phyloP scores from a whole-genome alignment of 2,888 invertebrate genomes.

The Pollenia labialis region DNA sequence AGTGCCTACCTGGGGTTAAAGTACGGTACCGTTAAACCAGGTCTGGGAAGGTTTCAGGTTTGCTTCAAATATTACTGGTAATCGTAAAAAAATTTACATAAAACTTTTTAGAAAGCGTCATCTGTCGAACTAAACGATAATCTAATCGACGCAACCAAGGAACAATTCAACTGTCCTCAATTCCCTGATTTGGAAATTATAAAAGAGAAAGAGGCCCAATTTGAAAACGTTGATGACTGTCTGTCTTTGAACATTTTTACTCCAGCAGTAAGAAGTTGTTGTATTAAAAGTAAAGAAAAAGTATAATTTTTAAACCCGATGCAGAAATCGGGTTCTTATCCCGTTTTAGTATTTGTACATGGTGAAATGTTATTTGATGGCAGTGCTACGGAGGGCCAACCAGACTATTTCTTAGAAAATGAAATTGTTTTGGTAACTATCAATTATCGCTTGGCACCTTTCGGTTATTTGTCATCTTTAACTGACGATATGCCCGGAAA shows the following conservation, averaged over 20 bases:
- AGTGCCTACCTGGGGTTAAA: constrained; percentile 80
- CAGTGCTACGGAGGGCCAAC: constrained; percentile 82
- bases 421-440: constrained; percentile 85
- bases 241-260: constrained; percentile 80
- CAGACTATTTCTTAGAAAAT: constrained; percentile 84
- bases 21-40: constrained; percentile 79
- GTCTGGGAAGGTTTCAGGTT: constrained; percentile 81
- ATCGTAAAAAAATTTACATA: neutral
- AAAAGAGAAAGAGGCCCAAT: constrained; percentile 76
- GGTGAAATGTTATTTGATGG: constrained; percentile 84
- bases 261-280: constrained; percentile 76
- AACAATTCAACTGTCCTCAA: constrained; percentile 80
- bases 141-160: constrained; percentile 78
- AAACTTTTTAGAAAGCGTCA: constrained; percentile 70
- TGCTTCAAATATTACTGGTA: neutral
- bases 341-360: constrained; percentile 84
- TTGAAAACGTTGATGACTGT: constrained; percentile 81
- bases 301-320: constrained; percentile 2
- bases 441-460: constrained; percentile 85
- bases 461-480: constrained; percentile 85
- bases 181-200: constrained; percentile 79
- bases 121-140: constrained; percentile 51
- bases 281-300: neutral
- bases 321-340: constrained; percentile 76
- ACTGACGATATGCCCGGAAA: constrained; percentile 85